Evolutionary conservation across 2,113 vertebrate species (phyloP), one percentile per base, ranked within the genome.

Genomic region (Tetrao urogallus): DNA sequence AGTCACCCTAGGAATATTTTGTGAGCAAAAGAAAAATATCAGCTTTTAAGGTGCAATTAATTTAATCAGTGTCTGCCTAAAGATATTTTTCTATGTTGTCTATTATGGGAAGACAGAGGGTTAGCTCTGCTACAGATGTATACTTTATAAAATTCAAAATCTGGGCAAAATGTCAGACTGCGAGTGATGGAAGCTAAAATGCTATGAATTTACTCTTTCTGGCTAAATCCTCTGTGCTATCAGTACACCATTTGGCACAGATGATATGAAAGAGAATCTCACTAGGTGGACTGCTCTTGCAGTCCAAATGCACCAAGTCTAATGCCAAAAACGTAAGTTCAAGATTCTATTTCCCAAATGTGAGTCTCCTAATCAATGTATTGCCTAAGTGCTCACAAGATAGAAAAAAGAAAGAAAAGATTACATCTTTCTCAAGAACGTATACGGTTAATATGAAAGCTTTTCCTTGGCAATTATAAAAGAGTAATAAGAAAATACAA

Each of bases 371-470:
- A n/a, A 71, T 4, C 21, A 9, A 54, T 5, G 15, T 27, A 14
- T 3, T 71, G 65, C 13, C 38, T 54, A n/a, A 72, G 38, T 1
- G 2, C 63, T 69, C 78, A 72, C 28, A 69, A 78, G 91, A 30
- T 0, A 79, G 28, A 61, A 34, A 0, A 2, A 2, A 54, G 2
- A 13, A 47, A 28, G 50, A 27, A 13, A 43, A 54, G 5, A 52
- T 13, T 8, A 40, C 1, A 4, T 15, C 21, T 6, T 5, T 67
- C 27, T 20, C 40, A 48, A 1, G 6, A 57, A 38, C 4, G 16
- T 27, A 76, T 32, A 79, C 8, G 10, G 40, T 36, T 36, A 66
- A 61, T 61, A 63, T 0, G 1, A 88, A 77, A 28, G 21, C 10
- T 77, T n/a, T 38, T 19, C 10, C 43, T 40, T 64, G 38, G 12